phyloP scores from a whole-genome alignment of 2,888 invertebrate genomes.

The Atethmia centrago region DNA sequence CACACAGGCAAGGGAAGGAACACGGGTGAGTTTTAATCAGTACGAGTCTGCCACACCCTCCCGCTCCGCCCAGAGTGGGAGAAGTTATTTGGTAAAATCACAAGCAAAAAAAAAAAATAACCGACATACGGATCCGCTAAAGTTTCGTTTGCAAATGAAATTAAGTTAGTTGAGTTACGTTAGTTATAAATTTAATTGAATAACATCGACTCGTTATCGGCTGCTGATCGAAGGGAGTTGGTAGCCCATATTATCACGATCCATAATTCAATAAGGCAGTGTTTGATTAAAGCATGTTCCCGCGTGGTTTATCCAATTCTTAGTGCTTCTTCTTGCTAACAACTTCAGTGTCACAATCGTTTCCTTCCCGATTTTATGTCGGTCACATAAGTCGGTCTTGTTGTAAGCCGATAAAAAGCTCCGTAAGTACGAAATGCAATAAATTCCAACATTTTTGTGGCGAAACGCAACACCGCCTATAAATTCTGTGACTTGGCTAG shows the following conservation, averaged over 20 bases:
- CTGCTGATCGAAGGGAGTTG: no score
- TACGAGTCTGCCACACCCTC: no score
- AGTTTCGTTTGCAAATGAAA: not conserved
- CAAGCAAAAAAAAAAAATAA: no score
- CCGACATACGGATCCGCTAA: not conserved
- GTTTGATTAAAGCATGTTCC: not conserved
- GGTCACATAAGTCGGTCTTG: conserved; percentile 12
- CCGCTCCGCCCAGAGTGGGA: no score
- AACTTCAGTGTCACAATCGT: not conserved
- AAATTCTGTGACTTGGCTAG: conserved; percentile 68
- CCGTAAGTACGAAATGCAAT: conserved; percentile 60
- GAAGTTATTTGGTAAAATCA: no score
- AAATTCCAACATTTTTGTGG: conserved; percentile 68
- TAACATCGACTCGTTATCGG: not conserved
- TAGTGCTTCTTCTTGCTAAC: not conserved
- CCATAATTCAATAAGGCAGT: no score
- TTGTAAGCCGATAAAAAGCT: conserved; percentile 24
- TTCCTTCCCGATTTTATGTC: not conserved
- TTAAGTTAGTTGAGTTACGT: not conserved
- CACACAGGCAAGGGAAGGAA: no score
- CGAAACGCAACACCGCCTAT: conserved; percentile 64
- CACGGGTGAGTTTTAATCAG: no score
- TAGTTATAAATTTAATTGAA: not conserved
- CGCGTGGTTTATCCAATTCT: no score
- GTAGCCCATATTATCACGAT: not conserved